Conservation (phyloP, 2,888 invertebrate species). For the Metopia argyrocephala region DNA sequence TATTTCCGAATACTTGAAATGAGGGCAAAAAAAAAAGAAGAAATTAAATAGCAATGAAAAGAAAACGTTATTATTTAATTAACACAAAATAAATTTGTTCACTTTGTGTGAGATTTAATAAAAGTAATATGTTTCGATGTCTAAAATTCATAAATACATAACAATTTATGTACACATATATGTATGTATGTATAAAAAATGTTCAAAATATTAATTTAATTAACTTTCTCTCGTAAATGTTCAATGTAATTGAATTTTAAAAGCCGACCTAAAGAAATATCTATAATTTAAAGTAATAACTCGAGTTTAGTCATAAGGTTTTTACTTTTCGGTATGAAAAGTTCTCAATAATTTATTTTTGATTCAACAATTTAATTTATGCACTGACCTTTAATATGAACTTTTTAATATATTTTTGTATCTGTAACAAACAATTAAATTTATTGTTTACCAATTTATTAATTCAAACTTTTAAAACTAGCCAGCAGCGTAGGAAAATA, state of each 20-base stretch:
- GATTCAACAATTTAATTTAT: not conserved
- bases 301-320: no score
- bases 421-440: not conserved
- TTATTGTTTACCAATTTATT: constrained; percentile 1
- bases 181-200: no score
- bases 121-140: not conserved
- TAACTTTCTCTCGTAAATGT: no score
- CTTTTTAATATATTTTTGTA: not conserved
- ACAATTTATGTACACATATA: not conserved
- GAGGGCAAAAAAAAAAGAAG: constrained; percentile 7
- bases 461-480: not conserved
- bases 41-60: constrained; percentile 3
- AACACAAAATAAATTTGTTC: constrained; percentile 22
- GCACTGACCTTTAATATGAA: not conserved
- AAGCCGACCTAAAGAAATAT: no score
- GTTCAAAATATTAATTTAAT: no score
- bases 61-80: constrained; percentile 37
- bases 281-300: no score
- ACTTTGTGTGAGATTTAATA: not conserved
- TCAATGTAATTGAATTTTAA: no score
- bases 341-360: not conserved
- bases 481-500: not conserved
- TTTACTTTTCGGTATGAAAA: no score
- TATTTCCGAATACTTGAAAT: constrained; percentile 75
- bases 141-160: not conserved